Base-by-base conservation (phyloP, 2,888 invertebrate species). In the Pollenia amentaria region DNA sequence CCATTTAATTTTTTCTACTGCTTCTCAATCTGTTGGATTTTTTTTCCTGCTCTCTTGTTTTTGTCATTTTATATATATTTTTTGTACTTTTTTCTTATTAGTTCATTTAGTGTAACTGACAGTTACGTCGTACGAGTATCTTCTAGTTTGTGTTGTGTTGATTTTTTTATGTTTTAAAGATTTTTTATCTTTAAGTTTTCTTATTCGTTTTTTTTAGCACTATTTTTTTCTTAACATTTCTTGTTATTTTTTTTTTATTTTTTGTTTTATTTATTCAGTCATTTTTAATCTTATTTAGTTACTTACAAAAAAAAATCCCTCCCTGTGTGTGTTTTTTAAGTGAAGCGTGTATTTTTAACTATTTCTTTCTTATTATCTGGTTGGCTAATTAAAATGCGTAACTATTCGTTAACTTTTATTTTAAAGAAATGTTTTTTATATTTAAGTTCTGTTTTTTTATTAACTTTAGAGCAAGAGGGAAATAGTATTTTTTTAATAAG, bases 341-440 rank as follows among this genome's bases (percentile, higher is more conserved):
- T 80, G 73, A 73, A 62, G 53, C 51, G 14, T 62, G 21, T 40
- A 29, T 57, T 40, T 51, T 67, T 18, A 69, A 67, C 51, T 60
- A 69, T 73, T 86, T 86, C 72, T 81, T 77, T 69, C 48, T 73
- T 53, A 77, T 64, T 69, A 89, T 90, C 89, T 91, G 91, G 91
- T 91, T 91, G 92, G 91, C 84, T 89, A 89, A 88, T 90, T 90
- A 89, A 89, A 91, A 90, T 89, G 88, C 88, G 89, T 79, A 73
- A 51, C 84, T 77, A 72, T 83, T 77, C 62, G 76, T 78, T 42
- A 62, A 44, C n/a, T 57, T 67, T 44, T 48, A 42, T 16, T 70
- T 51, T 46, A 53, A 51, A 40, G 64, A 12, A 21, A n/a, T 4
- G 14, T 40, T 55, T 51, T 6, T 29, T 29, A 29, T 29, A 29